phyloP scores from a whole-genome alignment of 2,888 invertebrate genomes.

The Drosophila nigricruria region DNA sequence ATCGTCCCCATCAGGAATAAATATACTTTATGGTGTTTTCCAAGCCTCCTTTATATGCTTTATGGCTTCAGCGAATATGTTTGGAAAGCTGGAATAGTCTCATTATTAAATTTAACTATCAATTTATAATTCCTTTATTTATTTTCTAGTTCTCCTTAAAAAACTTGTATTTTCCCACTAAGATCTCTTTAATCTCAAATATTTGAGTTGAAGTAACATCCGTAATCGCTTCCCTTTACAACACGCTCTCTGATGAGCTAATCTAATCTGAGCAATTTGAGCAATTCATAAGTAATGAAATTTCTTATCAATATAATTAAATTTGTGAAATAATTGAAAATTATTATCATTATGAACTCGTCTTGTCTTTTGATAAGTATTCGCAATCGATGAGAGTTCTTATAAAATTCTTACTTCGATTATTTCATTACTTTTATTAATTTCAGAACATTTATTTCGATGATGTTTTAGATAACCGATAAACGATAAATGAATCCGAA shows the following conservation, averaged over 20 bases:
- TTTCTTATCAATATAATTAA: not conserved
- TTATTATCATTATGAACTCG: not conserved
- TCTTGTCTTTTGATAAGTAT: not conserved
- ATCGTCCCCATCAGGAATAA: too few relatives aligned
- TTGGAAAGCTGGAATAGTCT: too few relatives aligned
- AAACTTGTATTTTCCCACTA: too few relatives aligned
- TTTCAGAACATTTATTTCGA: not conserved
- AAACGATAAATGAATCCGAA: too few relatives aligned
- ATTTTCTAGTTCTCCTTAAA: too few relatives aligned
- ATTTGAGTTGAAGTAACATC: not conserved
- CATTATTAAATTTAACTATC: too few relatives aligned
- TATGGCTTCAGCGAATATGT: too few relatives aligned
- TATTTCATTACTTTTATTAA: not conserved
- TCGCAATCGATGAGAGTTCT: not conserved
- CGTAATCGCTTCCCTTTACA: not conserved
- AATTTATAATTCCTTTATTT: too few relatives aligned
- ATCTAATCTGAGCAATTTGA: not conserved
- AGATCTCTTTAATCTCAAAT: not conserved
- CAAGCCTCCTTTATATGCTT: too few relatives aligned
- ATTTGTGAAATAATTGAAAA: constrained; percentile 1
- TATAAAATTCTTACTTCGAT: not conserved
- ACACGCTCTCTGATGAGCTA: not conserved
- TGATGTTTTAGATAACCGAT: too few relatives aligned
- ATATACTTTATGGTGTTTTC: too few relatives aligned
- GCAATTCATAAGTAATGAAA: not conserved